These are phyloP conservation scores for Hipposideros larvatus DNA, from an alignment of 2,797 vertebrate genomes.

Conservation along the genomic window DNA sequence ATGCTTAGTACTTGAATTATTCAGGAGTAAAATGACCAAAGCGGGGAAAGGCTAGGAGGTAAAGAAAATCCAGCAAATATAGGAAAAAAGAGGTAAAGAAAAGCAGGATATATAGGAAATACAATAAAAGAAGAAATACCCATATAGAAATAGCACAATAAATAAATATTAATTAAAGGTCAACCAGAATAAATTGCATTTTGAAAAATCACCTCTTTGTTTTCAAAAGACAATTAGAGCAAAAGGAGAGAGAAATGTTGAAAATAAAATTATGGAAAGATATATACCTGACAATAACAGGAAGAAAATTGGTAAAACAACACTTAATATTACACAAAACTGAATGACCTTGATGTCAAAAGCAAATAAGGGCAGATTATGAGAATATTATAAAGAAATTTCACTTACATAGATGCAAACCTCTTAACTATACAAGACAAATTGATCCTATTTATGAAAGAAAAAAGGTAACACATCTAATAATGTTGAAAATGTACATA, in stretches of 20 bases:
- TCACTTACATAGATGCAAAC: not conserved
- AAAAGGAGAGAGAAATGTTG: slow-evolving; percentile 10
- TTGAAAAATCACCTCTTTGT: slow-evolving; percentile 28
- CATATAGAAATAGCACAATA: not conserved
- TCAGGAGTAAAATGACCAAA: not conserved
- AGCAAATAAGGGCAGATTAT: not conserved
- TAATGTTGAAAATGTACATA: not conserved
- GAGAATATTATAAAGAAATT: not conserved
- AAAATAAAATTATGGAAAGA: slow-evolving; percentile 27
- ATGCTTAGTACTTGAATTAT: not conserved
- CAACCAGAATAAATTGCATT: not conserved
- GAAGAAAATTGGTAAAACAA: slow-evolving; percentile 1
- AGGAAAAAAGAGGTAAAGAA: not conserved
- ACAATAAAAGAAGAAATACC: slow-evolving; percentile 43
- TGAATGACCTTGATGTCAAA: slow-evolving; percentile 21
- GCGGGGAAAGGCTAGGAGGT: not conserved
- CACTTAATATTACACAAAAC: not conserved
- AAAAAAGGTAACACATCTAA: not conserved
- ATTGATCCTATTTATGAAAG: not conserved
- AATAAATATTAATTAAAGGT: not conserved
- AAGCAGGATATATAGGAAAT: slow-evolving; percentile 40
- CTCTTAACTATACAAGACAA: slow-evolving; percentile 10
- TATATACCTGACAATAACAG: not conserved
- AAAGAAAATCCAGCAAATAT: not conserved
- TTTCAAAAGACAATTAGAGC: not conserved